These are phyloP conservation scores for Pseudochirops corinnae DNA, from an alignment of 2,797 vertebrate genomes.

Conservation along the genomic window DNA sequence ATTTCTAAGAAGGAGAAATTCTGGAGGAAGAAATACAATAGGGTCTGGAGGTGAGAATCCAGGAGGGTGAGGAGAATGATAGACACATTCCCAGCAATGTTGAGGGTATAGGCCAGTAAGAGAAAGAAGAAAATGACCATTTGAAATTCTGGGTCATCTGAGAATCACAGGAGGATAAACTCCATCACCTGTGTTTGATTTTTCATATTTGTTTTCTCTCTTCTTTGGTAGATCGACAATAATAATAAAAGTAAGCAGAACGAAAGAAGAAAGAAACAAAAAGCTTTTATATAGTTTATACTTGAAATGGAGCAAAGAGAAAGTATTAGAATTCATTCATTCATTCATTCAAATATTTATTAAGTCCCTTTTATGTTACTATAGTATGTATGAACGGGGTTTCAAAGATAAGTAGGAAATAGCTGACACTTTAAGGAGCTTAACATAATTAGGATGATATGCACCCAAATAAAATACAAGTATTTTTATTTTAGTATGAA, in stretches of 20 bases:
- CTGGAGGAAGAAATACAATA: background rate
- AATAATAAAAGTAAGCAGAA: background rate
- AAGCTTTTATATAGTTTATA: background rate
- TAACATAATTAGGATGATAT: background rate
- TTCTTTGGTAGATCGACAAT: background rate
- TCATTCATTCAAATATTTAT: background rate
- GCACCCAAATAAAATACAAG: background rate
- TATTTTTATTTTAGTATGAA: background rate
- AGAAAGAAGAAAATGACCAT: background rate
- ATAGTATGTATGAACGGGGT: too few species aligned
- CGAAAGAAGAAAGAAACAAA: background rate
- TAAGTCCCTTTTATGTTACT: background rate
- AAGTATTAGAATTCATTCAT: background rate
- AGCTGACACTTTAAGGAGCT: background rate
- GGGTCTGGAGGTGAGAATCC: background rate
- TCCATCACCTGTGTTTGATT: background rate
- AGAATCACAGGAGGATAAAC: background rate
- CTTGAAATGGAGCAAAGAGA: background rate
- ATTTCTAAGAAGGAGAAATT: background rate
- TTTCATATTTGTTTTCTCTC: background rate
- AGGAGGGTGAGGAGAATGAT: background rate
- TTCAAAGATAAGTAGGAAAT: too few species aligned
- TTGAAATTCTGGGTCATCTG: background rate
- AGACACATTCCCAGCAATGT: background rate
- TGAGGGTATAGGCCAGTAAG: background rate